Percentiles rank a stretch among this genome's conserved stretches.
Evolutionary conservation across 1,140 invertebrate species (phyloP).

Genomic region (Metaphire vulgaris): DNA sequence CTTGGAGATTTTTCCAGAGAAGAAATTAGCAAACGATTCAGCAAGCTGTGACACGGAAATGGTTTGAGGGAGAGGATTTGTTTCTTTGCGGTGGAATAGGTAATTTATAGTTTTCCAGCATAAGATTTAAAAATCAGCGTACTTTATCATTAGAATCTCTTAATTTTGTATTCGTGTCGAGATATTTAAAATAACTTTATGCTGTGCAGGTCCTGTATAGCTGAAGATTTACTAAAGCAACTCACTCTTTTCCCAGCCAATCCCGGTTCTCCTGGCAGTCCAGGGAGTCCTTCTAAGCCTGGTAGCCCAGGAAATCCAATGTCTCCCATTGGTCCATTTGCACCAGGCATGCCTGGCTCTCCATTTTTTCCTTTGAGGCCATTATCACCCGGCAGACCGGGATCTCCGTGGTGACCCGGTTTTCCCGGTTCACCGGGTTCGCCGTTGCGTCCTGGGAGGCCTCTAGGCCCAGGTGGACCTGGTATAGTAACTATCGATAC

Average conservation of each 20-base stretch:
- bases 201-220: too few relatives aligned
- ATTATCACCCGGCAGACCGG: conserved; percentile 31
- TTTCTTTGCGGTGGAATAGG: background rate
- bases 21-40: too few relatives aligned
- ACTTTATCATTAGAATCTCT: background rate
- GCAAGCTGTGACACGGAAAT: too few relatives aligned
- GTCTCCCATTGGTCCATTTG: conserved; percentile 27
- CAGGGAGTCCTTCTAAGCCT: conserved; percentile 27
- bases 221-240: too few relatives aligned
- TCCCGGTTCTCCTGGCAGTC: conserved; percentile 30
- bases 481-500: background rate
- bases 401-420: conserved; percentile 31
- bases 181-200: background rate
- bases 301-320: conserved; percentile 18
- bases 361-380: conserved; percentile 30
- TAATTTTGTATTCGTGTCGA: background rate
- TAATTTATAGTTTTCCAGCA: background rate
- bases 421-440: conserved; percentile 25
- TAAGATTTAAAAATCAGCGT: background rate
- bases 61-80: background rate
- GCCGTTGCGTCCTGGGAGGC: conserved; percentile 31
- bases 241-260: conserved; percentile 28
- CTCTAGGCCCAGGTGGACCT: background rate
- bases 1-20: too few relatives aligned
- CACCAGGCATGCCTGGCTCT: conserved; percentile 29